Percentiles rank a stretch among this genome's conserved stretches.
Evolutionary conservation across 2,797 vertebrate genomes (phyloP).

Genomic region (Oophaga sylvatica): DNA sequence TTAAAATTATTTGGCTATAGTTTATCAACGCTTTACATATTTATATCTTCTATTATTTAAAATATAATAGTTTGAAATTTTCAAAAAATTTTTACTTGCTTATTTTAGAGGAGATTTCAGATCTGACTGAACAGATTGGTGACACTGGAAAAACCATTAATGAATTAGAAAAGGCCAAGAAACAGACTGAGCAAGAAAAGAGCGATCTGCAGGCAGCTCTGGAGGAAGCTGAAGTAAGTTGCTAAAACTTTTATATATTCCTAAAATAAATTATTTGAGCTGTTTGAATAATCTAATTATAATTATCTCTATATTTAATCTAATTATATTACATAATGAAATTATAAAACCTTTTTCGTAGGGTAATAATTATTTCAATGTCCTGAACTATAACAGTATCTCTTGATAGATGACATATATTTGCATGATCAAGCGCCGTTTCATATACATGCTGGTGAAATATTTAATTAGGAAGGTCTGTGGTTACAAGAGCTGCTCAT

Average conservation of each 20-base stretch:
- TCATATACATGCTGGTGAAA: too few relatives aligned
- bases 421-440: too few relatives aligned
- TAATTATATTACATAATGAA: too few relatives aligned
- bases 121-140: constrained; percentile 86
- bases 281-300: too few relatives aligned
- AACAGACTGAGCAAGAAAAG: constrained; percentile 83
- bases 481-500: too few relatives aligned
- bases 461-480: too few relatives aligned
- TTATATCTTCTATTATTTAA: neutral
- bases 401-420: too few relatives aligned
- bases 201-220: constrained; percentile 83
- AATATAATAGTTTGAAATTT: neutral
- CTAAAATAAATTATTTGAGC: too few relatives aligned
- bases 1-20: neutral
- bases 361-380: too few relatives aligned
- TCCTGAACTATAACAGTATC: too few relatives aligned
- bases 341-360: too few relatives aligned
- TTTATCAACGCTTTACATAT: neutral
- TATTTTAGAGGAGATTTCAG: constrained; percentile 85
- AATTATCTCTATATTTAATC: too few relatives aligned
- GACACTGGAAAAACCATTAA: constrained; percentile 86
- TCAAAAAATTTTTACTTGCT: neutral
- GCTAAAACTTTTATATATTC: neutral
- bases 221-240: constrained; percentile 86
- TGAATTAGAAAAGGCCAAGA: constrained; percentile 88